Percentiles rank a stretch among this genome's conserved stretches.
These are phyloP conservation scores for Nomada fabriciana DNA, from an alignment of 2,888 invertebrate species.

Conservation along the genomic window DNA sequence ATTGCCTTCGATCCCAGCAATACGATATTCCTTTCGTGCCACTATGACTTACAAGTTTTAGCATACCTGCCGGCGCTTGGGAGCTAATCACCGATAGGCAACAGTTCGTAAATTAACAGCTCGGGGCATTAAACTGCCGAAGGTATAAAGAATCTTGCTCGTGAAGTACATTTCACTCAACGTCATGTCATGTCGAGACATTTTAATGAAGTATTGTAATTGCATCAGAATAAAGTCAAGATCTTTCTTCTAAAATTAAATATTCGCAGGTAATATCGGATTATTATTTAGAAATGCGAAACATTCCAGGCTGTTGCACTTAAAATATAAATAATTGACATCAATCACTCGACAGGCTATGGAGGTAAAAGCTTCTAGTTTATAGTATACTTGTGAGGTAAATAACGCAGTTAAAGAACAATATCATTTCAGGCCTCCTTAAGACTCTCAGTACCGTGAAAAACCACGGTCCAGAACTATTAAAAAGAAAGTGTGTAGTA, in stretches of 20 bases:
- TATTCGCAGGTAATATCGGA: too few relatives aligned
- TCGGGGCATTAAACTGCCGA: slow-evolving; percentile 14
- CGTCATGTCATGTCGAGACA: neutral
- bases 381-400: too few relatives aligned
- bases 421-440: too few relatives aligned
- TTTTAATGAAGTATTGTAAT: neutral
- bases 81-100: slow-evolving; percentile 33
- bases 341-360: too few relatives aligned
- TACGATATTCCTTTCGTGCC: neutral
- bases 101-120: slow-evolving; percentile 42
- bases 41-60: slow-evolving; percentile 16
- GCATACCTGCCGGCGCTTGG: slow-evolving; percentile 27
- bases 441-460: too few relatives aligned
- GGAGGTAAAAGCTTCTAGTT: too few relatives aligned
- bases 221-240: neutral
- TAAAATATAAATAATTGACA: too few relatives aligned
- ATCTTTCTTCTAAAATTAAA: neutral
- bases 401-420: too few relatives aligned
- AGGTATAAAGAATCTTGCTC: slow-evolving; percentile 21
- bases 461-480: too few relatives aligned
- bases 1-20: neutral
- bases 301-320: too few relatives aligned
- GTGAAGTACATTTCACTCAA: neutral
- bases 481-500: too few relatives aligned
- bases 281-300: too few relatives aligned